Conservation (phyloP, 2,797 vertebrate genomes). For the Pseudocheirus occidentalis region DNA sequence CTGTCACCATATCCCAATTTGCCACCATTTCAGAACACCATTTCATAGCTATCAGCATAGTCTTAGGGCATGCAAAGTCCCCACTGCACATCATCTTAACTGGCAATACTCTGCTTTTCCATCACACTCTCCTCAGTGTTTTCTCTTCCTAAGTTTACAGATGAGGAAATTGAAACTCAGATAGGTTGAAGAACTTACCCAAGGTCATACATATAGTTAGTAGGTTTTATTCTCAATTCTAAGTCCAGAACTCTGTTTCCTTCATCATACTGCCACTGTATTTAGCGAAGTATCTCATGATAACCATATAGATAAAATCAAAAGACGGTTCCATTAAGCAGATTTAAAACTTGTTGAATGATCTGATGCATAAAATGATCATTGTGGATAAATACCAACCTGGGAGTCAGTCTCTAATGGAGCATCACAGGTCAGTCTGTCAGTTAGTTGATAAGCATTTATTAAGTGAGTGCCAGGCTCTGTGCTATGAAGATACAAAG, state of each 20-base stretch:
- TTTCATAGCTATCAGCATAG: neutral
- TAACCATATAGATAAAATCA: neutral
- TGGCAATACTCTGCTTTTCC: neutral
- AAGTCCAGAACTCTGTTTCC: neutral
- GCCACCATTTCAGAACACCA: neutral
- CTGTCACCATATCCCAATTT: neutral
- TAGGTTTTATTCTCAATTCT: neutral
- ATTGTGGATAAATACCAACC: neutral
- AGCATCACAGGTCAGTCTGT: neutral
- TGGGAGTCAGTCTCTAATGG: neutral
- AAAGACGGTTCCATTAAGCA: neutral
- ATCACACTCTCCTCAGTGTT: neutral
- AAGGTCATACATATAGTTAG: neutral
- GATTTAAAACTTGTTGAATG: neutral
- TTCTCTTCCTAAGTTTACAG: neutral
- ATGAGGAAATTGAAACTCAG: neutral
- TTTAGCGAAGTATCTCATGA: neutral
- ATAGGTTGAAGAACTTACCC: neutral
- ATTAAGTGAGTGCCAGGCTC: neutral
- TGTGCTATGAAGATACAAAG: too few species aligned
- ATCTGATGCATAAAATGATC: neutral
- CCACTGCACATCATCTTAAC: neutral
- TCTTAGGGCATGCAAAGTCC: neutral
- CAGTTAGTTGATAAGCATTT: neutral
- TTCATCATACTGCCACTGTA: neutral